Conservation (phyloP, 2,113 vertebrate genomes). For the Cepphus grylle region DNA sequence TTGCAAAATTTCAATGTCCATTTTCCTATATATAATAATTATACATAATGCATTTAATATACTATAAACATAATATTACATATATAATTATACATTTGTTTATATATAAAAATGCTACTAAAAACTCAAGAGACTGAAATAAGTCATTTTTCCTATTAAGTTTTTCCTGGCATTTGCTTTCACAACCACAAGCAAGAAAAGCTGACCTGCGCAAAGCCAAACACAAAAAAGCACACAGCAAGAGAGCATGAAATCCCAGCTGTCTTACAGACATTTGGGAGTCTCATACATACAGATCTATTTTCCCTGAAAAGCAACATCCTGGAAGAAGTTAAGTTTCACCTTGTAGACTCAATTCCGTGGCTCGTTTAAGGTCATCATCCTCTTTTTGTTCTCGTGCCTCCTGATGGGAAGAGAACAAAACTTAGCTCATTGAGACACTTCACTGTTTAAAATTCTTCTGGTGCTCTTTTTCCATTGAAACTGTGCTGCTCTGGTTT, state of each 20-base stretch:
- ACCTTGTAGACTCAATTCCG: conserved; percentile 98
- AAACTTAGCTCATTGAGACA: conserved; percentile 63
- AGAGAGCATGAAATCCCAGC: not conserved
- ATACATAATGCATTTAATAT: not conserved
- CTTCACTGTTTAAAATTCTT: conserved; percentile 53
- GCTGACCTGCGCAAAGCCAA: not conserved
- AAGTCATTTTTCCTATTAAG: not conserved
- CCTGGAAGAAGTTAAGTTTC: conserved; percentile 25
- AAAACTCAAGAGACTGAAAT: not conserved
- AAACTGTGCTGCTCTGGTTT: conserved; percentile 52
- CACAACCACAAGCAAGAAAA: not conserved
- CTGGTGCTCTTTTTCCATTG: conserved; percentile 33
- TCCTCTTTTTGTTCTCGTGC: conserved; percentile 96
- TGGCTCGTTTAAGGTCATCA: conserved; percentile 96
- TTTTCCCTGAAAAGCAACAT: not conserved
- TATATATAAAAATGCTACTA: not conserved
- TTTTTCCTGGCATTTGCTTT: conserved; percentile 12
- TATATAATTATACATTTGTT: not conserved
- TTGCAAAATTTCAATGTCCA: not conserved
- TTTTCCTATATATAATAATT: not conserved
- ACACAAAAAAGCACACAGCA: not conserved
- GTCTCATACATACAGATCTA: not conserved
- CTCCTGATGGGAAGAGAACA: conserved; percentile 79
- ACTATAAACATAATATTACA: not conserved
- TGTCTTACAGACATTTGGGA: not conserved